phyloP scores from a whole-genome alignment of 1,140 invertebrate species.

The Aphis craccivora region DNA sequence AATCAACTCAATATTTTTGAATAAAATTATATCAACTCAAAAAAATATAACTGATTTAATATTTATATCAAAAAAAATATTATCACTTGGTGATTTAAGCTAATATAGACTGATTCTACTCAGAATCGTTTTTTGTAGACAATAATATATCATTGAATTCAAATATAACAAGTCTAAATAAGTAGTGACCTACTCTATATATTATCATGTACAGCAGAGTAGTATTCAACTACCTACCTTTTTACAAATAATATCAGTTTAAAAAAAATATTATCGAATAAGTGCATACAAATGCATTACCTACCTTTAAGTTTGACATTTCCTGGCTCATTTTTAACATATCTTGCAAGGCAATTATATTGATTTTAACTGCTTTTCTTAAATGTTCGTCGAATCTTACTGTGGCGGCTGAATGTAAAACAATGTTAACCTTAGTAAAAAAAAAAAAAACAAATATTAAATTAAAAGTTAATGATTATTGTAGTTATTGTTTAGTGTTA shows the following conservation, averaged over 20 bases:
- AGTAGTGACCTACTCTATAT: no score
- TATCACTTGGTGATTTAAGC: no score
- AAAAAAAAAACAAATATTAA: background rate
- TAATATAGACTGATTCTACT: no score
- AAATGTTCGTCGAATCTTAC: constrained; percentile 87
- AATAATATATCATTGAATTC: no score
- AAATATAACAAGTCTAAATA: no score
- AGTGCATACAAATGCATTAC: background rate
- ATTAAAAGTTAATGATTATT: background rate
- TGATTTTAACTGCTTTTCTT: constrained; percentile 70
- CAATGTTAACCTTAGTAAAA: constrained; percentile 64
- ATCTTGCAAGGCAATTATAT: constrained; percentile 71
- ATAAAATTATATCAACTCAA: no score
- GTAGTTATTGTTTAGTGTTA: background rate
- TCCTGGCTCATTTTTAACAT: constrained; percentile 63
- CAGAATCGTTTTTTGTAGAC: no score
- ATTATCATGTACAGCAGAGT: no score
- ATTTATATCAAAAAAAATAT: no score
- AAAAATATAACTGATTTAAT: no score
- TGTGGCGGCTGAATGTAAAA: constrained; percentile 89
- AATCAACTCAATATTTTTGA: no score
- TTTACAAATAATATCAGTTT: background rate
- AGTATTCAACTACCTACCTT: no score
- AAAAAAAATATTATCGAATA: background rate
- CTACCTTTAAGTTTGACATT: constrained; percentile 35